A percentile compares a stretch with the other conserved stretches of the same genome.
Evolutionary conservation across 2,113 vertebrate species (phyloP).

Genomic region (Dicaeum eximium): DNA sequence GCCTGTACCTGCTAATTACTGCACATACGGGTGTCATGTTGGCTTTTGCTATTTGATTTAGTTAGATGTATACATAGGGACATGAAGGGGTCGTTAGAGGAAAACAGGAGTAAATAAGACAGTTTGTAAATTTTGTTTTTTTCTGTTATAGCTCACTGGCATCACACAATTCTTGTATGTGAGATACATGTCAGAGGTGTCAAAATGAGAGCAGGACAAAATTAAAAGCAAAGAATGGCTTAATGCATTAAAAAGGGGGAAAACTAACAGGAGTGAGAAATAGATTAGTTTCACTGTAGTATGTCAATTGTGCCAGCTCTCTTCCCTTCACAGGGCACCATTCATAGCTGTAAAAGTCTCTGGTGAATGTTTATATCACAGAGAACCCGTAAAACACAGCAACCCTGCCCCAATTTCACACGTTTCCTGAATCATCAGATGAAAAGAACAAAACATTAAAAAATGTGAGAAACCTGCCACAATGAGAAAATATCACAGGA

Average conservation of each 20-base stretch:
- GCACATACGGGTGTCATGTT: neutral
- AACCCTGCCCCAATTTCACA: neutral
- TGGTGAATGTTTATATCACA: neutral
- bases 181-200: neutral
- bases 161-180: neutral
- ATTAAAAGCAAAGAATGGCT: neutral
- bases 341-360: neutral
- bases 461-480: neutral
- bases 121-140: neutral
- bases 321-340: neutral
- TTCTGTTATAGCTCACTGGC: neutral
- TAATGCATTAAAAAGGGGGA: neutral
- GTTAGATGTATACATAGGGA: neutral
- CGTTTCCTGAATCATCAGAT: neutral
- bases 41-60: neutral
- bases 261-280: neutral
- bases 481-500: neutral
- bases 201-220: neutral
- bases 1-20: constrained; percentile 17
- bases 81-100: neutral
- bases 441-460: neutral
- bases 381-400: neutral
- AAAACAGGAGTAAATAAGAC: neutral
- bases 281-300: neutral
- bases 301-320: neutral